Base-by-base conservation (phyloP, 2,888 invertebrate species). In the Phortica okadai region DNA sequence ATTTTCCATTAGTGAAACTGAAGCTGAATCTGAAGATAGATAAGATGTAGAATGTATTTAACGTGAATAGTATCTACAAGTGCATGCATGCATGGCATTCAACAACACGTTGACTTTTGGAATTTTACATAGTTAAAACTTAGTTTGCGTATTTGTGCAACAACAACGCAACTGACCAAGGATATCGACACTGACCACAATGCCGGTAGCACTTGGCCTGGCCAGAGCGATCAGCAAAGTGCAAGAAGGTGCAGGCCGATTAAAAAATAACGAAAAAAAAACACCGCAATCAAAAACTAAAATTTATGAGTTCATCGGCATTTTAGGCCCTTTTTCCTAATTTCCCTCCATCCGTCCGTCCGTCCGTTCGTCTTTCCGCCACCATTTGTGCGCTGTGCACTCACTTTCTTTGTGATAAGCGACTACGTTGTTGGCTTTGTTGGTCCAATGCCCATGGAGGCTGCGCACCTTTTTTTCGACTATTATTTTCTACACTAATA, bases 1-100 rank as follows among this genome's bases (percentile, higher is more conserved):
- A 85, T 85, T 85, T 85, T 85, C 88, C 83, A 82, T 79, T 77
- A 77, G 74, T 72, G 54, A 76, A 78, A 79, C 79, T 80, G 75
- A 82, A 83, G 33, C 25, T 44, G 25, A 54, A 72, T 25, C 62
- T 25, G 25, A 69, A 50, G 45, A 69, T n/a, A 45, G 45, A 72
- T 44, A 72, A 56, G 44, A 54, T 21, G 21, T 25, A 54, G 70
- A 56, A 14, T 50, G 59, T n/a, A 7, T 59, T 59, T 16, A 59
- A 59, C n/a, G 5, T 59, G 59, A 14, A 72, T 6, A 45, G 33
- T 33, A 50, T 5, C 10, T 50, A 50, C 50, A 50, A 8, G 14
- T 50, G 50, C 50, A 6, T 6, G 6, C 1, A 50, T 50, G 50
- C 1, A 33, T 33, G 33, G 33, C 33, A 33, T 33, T 33, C 33